A percentile compares a stretch with the other conserved stretches of the same genome.
These are phyloP conservation scores for Xiphophorus birchmanni DNA, from an alignment of 2,797 vertebrate genomes.

Conservation along the genomic window DNA sequence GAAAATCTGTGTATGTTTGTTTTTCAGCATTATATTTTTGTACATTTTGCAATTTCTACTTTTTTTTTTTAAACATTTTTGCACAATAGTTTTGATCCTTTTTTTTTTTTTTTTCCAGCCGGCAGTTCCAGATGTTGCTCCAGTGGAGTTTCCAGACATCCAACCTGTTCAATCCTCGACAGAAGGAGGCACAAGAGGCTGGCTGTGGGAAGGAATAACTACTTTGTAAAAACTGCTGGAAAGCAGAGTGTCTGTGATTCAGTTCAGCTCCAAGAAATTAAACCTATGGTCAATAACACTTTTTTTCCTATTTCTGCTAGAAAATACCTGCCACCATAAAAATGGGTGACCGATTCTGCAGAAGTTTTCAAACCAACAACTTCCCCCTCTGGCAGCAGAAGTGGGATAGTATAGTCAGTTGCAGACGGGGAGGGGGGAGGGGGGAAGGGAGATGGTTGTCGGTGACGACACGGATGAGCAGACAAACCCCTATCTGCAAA, in stretches of 20 bases:
- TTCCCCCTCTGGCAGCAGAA: slow-evolving; percentile 71
- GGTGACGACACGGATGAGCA: neutral
- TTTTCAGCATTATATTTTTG: slow-evolving; percentile 71
- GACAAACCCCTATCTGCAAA: slow-evolving; percentile 90
- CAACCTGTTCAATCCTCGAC: slow-evolving; percentile 67
- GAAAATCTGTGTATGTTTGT: slow-evolving; percentile 60
- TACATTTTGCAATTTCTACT: slow-evolving; percentile 67
- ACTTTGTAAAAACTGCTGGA: slow-evolving; percentile 65
- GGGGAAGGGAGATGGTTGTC: neutral
- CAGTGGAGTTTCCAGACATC: slow-evolving; percentile 58
- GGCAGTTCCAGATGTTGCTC: slow-evolving; percentile 72
- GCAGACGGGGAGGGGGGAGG: slow-evolving; percentile 45
- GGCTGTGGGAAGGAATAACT: slow-evolving; percentile 54
- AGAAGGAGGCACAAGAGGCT: slow-evolving; percentile 72
- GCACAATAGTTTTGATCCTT: slow-evolving; percentile 53
- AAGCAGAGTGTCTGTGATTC: slow-evolving; percentile 71
- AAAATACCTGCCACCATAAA: slow-evolving; percentile 63
- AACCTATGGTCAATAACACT: slow-evolving; percentile 53
- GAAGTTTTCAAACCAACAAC: slow-evolving; percentile 64
- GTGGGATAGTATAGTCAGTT: slow-evolving; percentile 64
- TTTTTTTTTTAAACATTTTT: slow-evolving; percentile 67
- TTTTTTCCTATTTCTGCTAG: slow-evolving; percentile 57
- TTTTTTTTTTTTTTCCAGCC: slow-evolving; percentile 55
- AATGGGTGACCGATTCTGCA: slow-evolving; percentile 52
- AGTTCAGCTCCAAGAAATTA: slow-evolving; percentile 69